Evolutionary conservation across 1,140 invertebrate genomes (phyloP), one percentile per base, ranked within the genome.

Genomic region (Galleria mellonella): DNA sequence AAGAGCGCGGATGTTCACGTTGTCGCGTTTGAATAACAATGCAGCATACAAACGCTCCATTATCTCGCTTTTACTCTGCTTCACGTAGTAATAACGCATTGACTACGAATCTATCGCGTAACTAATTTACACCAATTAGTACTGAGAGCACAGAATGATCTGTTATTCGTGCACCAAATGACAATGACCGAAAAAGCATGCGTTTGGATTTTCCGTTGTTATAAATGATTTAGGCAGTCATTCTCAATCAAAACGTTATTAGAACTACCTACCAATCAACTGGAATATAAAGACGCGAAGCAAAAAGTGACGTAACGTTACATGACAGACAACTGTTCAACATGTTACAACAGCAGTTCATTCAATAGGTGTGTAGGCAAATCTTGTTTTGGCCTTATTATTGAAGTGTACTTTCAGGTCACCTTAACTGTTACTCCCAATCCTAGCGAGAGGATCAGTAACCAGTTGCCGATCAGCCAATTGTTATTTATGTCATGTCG

Each of bases 401-500:
- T 12, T 33, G 32, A 10, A 11, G 2, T n/a, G 8, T 9, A 32
- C 8, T 32, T 36, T 14, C 14, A 36, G 38, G 46, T 42, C 39
- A 48, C 11, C 14, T 13, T 15, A 32, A 51, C 48, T 30, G 37
- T 45, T 46, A 42, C n/a, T 23, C n/a, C 32, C n/a, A 9, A 29
- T 29, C 41, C 39, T 42, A 45, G 32, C 35, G 32, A 32, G 39
- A 33, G 39, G 50, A 40, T 44, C 33, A 61, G 43, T 48, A 36
- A 57, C 35, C 35, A 23, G 17, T 23, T 23, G 6, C 53, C 59
- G 56, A 69, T 63, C 61, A 60, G 55, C 57, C 61, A 65, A 75
- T 83, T 77, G 66, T 79, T 79, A 83, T 83, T 81, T 70, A 62
- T 81, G 74, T 72, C 78, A 74, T 76, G 74, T 74, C 62, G 62